A percentile compares a stretch with the other conserved stretches of the same genome.
Conservation (phyloP, 2,888 invertebrate species). For the Oscheius sp. region DNA sequence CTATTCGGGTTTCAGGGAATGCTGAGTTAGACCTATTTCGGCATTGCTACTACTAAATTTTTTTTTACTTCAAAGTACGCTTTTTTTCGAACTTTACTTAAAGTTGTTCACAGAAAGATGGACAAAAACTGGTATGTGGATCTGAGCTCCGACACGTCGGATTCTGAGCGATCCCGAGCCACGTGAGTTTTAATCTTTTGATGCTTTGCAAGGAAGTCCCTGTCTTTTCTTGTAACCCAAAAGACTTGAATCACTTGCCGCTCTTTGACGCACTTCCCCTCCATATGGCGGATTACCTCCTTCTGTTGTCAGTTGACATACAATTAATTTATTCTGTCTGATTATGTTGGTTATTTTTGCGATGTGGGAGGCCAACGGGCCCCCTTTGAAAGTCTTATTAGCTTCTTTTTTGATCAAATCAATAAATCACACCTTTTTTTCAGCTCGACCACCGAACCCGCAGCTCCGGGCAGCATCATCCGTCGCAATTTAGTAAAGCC, state of each 20-base stretch:
- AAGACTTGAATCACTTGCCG: background rate
- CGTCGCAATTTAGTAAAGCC: slow-evolving; percentile 22
- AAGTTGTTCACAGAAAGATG: background rate
- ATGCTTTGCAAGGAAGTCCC: background rate
- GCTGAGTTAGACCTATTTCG: slow-evolving; percentile 12
- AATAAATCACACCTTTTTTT: background rate
- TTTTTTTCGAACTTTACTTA: background rate
- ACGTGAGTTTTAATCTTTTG: slow-evolving; percentile 6
- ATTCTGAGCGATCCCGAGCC: slow-evolving; percentile 10
- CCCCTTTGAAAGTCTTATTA: too few relatives aligned
- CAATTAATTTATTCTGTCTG: too few relatives aligned
- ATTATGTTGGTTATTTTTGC: too few relatives aligned
- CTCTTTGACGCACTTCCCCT: slow-evolving; percentile 13
- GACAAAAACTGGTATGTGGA: slow-evolving; percentile 15
- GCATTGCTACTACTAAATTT: background rate
- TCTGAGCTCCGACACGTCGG: slow-evolving; percentile 22
- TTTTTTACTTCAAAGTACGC: background rate
- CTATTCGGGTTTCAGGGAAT: background rate
- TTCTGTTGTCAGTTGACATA: too few relatives aligned
- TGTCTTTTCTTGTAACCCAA: background rate
- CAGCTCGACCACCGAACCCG: slow-evolving; percentile 6
- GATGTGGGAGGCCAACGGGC: too few relatives aligned
- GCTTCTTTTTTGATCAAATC: background rate
- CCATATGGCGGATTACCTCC: too few relatives aligned
- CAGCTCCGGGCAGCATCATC: background rate